Percentiles rank a stretch among this genome's conserved stretches.
Conservation (phyloP, 2,797 vertebrate species). For the Eurystomus glaucurus region DNA sequence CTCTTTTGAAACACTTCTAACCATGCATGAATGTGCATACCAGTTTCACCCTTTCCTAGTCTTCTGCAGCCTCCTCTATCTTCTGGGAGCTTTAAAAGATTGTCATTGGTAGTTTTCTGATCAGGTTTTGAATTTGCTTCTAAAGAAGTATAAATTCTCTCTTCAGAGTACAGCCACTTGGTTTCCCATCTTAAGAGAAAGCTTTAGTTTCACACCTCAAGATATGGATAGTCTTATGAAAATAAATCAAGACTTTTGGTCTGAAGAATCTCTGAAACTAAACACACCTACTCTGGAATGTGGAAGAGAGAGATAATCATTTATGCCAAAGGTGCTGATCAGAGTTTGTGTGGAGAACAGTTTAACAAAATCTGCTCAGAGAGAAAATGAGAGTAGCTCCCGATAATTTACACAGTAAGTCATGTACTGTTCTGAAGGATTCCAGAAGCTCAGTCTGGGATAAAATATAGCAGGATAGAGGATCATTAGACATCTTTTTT, state of each 20-base stretch:
- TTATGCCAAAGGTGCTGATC: background rate
- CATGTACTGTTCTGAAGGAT: constrained; percentile 17
- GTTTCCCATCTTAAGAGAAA: background rate
- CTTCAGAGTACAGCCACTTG: background rate
- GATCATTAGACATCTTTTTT: background rate
- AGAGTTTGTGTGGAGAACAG: background rate
- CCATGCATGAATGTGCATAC: background rate
- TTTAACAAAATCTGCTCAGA: constrained; percentile 21
- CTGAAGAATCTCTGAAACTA: background rate
- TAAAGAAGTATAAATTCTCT: background rate
- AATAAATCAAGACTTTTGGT: background rate
- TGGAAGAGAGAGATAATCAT: constrained; percentile 9
- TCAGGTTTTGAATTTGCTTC: background rate
- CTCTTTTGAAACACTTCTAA: background rate
- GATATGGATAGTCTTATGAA: background rate
- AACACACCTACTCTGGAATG: background rate
- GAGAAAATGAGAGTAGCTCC: background rate
- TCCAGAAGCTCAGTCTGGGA: constrained; percentile 15
- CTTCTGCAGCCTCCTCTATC: background rate
- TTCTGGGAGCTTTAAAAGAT: background rate
- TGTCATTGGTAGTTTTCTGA: background rate
- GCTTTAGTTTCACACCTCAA: background rate
- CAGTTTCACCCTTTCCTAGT: background rate
- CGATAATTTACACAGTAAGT: background rate
- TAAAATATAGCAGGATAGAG: background rate